These are phyloP conservation scores for Timema podura DNA, from an alignment of 2,888 invertebrate species.

Conservation along the genomic window DNA sequence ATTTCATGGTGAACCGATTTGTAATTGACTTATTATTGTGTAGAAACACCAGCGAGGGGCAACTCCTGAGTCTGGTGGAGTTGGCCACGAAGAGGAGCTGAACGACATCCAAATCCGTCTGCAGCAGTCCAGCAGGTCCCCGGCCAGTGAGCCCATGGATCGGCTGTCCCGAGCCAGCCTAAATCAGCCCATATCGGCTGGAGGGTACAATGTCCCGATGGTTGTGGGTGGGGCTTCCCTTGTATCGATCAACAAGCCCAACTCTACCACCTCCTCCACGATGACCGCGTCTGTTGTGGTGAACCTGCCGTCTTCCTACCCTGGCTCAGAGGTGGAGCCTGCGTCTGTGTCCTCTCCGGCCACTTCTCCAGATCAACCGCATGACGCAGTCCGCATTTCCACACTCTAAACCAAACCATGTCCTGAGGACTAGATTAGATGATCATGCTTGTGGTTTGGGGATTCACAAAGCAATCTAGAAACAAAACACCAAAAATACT, in stretches of 20 bases:
- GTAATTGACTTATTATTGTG: not conserved
- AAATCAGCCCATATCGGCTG: conserved; percentile 30
- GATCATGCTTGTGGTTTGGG: too few species aligned
- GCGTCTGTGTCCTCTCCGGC: conserved; percentile 37
- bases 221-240: conserved; percentile 33
- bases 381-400: conserved; percentile 39
- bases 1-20: too few species aligned
- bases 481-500: too few species aligned
- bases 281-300: conserved; percentile 41
- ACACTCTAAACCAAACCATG: conserved; percentile 25
- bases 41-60: conserved; percentile 38
- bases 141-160: conserved; percentile 33
- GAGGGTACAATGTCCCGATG: conserved; percentile 20
- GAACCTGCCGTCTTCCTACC: conserved; percentile 40
- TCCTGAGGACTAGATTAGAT: too few species aligned
- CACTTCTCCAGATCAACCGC: conserved; percentile 35
- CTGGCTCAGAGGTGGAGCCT: conserved; percentile 40
- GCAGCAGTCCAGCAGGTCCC: conserved; percentile 35
- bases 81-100: conserved; percentile 43
- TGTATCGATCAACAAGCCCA: conserved; percentile 39
- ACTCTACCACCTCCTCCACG: conserved; percentile 40
- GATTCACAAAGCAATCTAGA: too few species aligned
- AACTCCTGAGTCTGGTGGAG: conserved; percentile 35
- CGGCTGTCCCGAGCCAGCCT: conserved; percentile 32
- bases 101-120: conserved; percentile 46